These are phyloP conservation scores for Odontocolon sp. DNA, from an alignment of 2,888 invertebrate species.

Conservation along the genomic window DNA sequence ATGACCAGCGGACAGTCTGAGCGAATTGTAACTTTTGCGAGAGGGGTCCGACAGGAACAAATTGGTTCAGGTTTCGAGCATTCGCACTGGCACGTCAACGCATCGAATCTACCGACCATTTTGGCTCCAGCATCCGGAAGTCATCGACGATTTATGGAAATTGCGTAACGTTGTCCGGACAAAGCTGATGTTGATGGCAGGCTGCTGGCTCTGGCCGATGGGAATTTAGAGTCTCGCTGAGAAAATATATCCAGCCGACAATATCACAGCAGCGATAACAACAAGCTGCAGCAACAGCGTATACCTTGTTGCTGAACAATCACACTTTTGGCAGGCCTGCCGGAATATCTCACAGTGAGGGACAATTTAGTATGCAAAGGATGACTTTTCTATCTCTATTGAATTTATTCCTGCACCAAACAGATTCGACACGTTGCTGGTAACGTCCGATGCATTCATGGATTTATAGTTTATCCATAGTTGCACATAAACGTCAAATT, in stretches of 20 bases:
- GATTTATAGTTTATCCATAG: no score
- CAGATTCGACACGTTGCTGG: neutral
- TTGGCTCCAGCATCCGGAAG: slow-evolving; percentile 49
- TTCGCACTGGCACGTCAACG: slow-evolving; percentile 1
- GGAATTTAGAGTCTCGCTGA: neutral
- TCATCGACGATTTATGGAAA: slow-evolving; percentile 61
- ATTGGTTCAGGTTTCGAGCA: slow-evolving; percentile 7
- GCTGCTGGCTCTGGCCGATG: neutral
- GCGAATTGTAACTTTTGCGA: neutral
- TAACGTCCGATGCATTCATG: no score
- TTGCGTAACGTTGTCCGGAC: slow-evolving; percentile 54
- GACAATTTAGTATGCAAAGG: slow-evolving; percentile 55
- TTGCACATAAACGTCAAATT: slow-evolving; percentile 46
- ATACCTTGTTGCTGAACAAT: slow-evolving; percentile 11
- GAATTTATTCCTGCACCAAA: slow-evolving; percentile 25
- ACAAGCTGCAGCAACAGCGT: neutral
- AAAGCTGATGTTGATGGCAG: slow-evolving; percentile 42
- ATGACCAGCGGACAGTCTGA: neutral
- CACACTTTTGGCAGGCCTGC: slow-evolving; percentile 13
- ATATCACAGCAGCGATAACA: neutral
- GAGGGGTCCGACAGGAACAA: slow-evolving; percentile 8
- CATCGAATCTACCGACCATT: neutral
- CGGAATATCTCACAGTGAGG: slow-evolving; percentile 11
- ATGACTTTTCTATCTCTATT: slow-evolving; percentile 23
- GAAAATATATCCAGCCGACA: neutral